These are phyloP conservation scores for Pangasius sanitwongsei DNA, from an alignment of 2,797 vertebrate species.

Conservation along the genomic window DNA sequence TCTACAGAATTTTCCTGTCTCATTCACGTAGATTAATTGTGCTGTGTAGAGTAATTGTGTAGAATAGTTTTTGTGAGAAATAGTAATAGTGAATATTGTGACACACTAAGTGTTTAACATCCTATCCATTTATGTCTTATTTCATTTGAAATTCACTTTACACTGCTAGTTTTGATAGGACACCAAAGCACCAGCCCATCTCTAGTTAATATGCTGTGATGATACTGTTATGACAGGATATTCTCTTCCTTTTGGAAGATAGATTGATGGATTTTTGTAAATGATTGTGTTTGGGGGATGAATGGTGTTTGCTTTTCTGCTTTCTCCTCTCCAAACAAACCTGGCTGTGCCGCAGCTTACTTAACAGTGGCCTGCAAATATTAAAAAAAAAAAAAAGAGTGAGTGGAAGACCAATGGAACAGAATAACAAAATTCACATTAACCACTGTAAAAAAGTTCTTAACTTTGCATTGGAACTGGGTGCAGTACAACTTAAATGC, in stretches of 20 bases:
- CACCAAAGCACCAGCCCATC: constrained; percentile 77
- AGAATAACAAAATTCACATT: neutral
- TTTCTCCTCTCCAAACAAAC: constrained; percentile 70
- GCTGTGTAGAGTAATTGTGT: neutral
- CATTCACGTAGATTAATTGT: neutral
- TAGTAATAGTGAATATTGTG: neutral
- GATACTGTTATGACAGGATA: neutral
- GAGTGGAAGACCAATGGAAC: neutral
- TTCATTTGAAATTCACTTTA: neutral
- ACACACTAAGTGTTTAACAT: neutral
- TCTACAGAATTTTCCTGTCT: neutral
- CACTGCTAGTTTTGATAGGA: constrained; percentile 12
- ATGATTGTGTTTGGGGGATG: constrained; percentile 62
- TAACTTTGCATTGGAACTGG: neutral
- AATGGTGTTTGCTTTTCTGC: constrained; percentile 77
- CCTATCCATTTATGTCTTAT: neutral
- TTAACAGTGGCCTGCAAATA: neutral
- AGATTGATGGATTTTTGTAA: neutral
- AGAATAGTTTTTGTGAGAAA: neutral
- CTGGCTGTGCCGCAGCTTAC: constrained; percentile 62
- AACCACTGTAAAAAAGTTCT: constrained; percentile 58
- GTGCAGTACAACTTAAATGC: neutral
- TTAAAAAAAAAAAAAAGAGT: neutral
- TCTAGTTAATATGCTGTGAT: constrained; percentile 70
- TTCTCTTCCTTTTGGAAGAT: neutral